Conservation (phyloP, 2,888 invertebrate genomes). For the Ptychoptera albimana region DNA sequence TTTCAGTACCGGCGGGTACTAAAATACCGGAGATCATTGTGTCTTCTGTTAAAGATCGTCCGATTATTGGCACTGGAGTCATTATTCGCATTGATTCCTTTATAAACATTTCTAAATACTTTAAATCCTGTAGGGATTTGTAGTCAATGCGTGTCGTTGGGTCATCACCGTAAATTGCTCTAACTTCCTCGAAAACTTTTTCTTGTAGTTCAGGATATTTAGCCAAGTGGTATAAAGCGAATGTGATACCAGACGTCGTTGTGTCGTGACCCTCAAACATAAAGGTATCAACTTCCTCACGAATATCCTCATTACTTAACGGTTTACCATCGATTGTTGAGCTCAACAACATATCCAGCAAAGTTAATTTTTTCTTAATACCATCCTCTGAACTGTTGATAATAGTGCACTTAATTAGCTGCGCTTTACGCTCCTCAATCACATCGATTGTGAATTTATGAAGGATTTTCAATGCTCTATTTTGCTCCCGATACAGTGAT, state of each 20-base stretch:
- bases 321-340: constrained; percentile 40
- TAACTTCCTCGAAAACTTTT: neutral
- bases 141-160: too few species aligned
- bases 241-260: constrained; percentile 6
- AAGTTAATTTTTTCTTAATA: constrained; percentile 44
- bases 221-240: constrained; percentile 6
- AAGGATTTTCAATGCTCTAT: constrained; percentile 17
- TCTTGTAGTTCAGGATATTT: constrained; percentile 14
- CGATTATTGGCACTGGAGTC: too few species aligned
- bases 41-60: too few species aligned
- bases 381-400: constrained; percentile 20
- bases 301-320: constrained; percentile 40
- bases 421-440: constrained; percentile 16
- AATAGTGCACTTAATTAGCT: neutral
- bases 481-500: neutral
- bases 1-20: constrained; percentile 35
- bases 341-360: constrained; percentile 48
- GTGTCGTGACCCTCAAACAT: constrained; percentile 39
- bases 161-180: too few species aligned
- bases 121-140: too few species aligned
- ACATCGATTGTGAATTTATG: constrained; percentile 22
- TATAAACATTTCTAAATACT: too few species aligned
- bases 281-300: constrained; percentile 57
- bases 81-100: too few species aligned
- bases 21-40: constrained; percentile 10